These are phyloP conservation scores for Eurytoma adleriae DNA, from an alignment of 2,888 invertebrate species.

Conservation along the genomic window DNA sequence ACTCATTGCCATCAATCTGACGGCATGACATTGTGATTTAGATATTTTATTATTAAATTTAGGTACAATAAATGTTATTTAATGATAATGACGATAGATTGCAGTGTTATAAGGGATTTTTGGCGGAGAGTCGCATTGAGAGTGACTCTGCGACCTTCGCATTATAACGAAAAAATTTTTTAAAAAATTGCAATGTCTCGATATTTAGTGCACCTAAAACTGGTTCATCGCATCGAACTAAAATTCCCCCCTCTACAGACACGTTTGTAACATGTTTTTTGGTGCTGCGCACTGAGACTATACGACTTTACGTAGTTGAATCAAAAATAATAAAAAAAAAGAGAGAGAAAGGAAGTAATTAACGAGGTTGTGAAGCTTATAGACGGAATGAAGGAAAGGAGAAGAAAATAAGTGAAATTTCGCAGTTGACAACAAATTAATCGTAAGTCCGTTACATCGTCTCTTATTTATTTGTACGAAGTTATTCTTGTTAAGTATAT, in stretches of 20 bases:
- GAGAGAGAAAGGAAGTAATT: background rate
- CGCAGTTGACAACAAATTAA: conserved; percentile 22
- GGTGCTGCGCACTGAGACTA: conserved; percentile 56
- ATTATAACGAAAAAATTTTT: conserved; percentile 28
- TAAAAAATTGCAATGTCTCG: conserved; percentile 51
- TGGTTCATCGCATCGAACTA: conserved; percentile 44
- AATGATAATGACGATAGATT: conserved; percentile 69
- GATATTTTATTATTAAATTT: conserved; percentile 73
- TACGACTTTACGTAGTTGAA: conserved; percentile 52
- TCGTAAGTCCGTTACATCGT: conserved; percentile 4
- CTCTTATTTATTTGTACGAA: conserved; percentile 43
- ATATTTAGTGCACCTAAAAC: conserved; percentile 34
- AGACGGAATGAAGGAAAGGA: background rate
- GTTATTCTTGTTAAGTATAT: conserved; percentile 39
- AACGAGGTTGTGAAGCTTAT: conserved; percentile 37
- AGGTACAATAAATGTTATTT: conserved; percentile 73
- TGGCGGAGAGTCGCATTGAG: conserved; percentile 58
- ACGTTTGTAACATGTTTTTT: conserved; percentile 48
- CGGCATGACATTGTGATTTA: conserved; percentile 72
- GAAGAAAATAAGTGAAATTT: conserved; percentile 33
- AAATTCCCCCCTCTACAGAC: conserved; percentile 32
- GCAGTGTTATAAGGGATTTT: conserved; percentile 63
- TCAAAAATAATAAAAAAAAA: conserved; percentile 36
- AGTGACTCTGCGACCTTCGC: conserved; percentile 59
- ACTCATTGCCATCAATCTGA: conserved; percentile 61